Evolutionary conservation across 2,888 invertebrate species (phyloP).

Genomic region (Diadromus collaris): DNA sequence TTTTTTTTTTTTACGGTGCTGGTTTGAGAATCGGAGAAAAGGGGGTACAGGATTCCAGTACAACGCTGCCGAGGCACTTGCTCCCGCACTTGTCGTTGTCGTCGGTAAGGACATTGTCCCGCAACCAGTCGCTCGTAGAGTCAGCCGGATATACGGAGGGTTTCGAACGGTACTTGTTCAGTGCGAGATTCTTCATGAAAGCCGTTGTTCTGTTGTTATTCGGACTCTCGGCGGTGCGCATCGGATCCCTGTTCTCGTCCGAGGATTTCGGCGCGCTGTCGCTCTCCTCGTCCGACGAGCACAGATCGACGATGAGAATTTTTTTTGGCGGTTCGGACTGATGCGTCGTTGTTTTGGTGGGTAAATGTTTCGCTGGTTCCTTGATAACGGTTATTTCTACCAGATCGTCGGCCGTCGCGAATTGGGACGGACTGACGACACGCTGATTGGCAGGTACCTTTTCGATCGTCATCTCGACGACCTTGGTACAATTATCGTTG

Average conservation of each 20-base stretch:
- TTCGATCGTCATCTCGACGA: constrained; percentile 7
- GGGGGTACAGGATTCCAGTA: constrained; percentile 60
- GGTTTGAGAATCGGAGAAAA: constrained; percentile 65
- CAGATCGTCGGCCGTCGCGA: constrained; percentile 32
- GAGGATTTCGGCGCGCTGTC: constrained; percentile 58
- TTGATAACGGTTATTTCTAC: constrained; percentile 46
- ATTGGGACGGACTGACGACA: neutral
- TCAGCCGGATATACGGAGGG: constrained; percentile 67
- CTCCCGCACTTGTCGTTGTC: constrained; percentile 62
- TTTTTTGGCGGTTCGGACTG: constrained; percentile 47
- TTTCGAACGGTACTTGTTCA: constrained; percentile 66
- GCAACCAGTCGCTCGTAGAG: constrained; percentile 67
- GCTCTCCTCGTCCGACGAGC: constrained; percentile 85
- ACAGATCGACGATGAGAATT: constrained; percentile 83
- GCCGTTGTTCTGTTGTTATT: constrained; percentile 45
- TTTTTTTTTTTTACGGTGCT: constrained; percentile 60
- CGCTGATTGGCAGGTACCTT: neutral
- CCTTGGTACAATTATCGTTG: neutral
- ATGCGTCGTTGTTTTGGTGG: neutral
- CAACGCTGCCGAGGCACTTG: constrained; percentile 59
- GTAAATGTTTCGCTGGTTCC: constrained; percentile 3
- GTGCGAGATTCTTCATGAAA: constrained; percentile 62
- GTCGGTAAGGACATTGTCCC: constrained; percentile 59
- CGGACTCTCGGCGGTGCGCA: constrained; percentile 32
- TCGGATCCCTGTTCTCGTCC: constrained; percentile 74